Evolutionary conservation across 2,797 vertebrate species (phyloP).

Genomic region (Sciurus vulgaris): DNA sequence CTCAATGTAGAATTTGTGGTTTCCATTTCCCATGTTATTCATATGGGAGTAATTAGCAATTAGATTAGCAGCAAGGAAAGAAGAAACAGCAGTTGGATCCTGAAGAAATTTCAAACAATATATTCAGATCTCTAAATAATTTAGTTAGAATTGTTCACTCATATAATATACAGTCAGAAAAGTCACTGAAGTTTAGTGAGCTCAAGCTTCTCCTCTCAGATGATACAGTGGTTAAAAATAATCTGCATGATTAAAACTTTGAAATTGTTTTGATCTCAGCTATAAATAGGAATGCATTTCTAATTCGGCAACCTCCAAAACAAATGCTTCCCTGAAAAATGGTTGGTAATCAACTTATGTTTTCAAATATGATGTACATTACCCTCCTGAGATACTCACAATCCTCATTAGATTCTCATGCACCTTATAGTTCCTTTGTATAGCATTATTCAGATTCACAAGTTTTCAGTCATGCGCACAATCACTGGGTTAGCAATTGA

Average conservation of each 20-base stretch:
- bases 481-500: background rate
- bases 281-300: constrained; percentile 9
- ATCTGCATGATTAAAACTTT: background rate
- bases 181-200: background rate
- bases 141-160: constrained; percentile 53
- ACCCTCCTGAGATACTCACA: background rate
- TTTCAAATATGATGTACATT: background rate
- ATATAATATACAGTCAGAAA: background rate
- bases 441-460: background rate
- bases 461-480: constrained; percentile 17
- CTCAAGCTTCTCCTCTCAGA: constrained; percentile 24
- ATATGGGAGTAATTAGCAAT: constrained; percentile 63
- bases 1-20: constrained; percentile 29
- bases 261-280: background rate
- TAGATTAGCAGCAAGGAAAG: constrained; percentile 48
- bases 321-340: background rate
- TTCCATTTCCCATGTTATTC: constrained; percentile 51
- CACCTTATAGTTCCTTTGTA: background rate
- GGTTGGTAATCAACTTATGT: background rate
- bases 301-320: background rate
- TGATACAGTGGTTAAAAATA: background rate
- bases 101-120: constrained; percentile 59
- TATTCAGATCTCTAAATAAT: constrained; percentile 60
- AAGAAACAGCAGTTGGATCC: constrained; percentile 22
- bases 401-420: background rate